phyloP scores from a whole-genome alignment of 2,888 invertebrate species.

The Rhingia campestris region DNA sequence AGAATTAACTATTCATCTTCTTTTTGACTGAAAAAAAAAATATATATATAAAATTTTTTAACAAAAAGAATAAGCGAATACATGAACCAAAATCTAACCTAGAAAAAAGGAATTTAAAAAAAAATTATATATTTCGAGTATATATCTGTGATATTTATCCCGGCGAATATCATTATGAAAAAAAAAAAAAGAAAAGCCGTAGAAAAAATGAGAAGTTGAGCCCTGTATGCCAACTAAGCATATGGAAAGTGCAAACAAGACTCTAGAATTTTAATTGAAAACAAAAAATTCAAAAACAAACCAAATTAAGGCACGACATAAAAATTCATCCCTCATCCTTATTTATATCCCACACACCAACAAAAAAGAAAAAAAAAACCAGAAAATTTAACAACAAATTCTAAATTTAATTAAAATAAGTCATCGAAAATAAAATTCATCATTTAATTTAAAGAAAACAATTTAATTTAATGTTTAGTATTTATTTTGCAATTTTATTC shows the following conservation, averaged over 20 bases:
- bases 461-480: constrained; percentile 42
- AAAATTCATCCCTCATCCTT: constrained; percentile 59
- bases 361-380: constrained; percentile 27
- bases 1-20: constrained; percentile 30
- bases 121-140: constrained; percentile 48
- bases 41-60: background rate
- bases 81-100: constrained; percentile 17
- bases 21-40: constrained; percentile 19
- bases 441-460: constrained; percentile 28
- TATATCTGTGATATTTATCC: constrained; percentile 65
- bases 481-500: constrained; percentile 63
- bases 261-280: constrained; percentile 9
- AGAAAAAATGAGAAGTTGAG: background rate
- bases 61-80: constrained; percentile 11
- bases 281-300: background rate
- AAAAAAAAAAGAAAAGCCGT: constrained; percentile 39
- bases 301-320: too few relatives aligned
- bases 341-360: constrained; percentile 45
- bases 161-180: constrained; percentile 57
- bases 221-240: constrained; percentile 3
- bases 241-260: constrained; percentile 3
- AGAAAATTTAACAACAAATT: constrained; percentile 45
- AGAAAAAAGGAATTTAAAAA: constrained; percentile 15
- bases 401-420: constrained; percentile 55
- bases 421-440: constrained; percentile 4